Evolutionary conservation across 2,797 vertebrate genomes (phyloP).

Genomic region (Enteromius treurensis): DNA sequence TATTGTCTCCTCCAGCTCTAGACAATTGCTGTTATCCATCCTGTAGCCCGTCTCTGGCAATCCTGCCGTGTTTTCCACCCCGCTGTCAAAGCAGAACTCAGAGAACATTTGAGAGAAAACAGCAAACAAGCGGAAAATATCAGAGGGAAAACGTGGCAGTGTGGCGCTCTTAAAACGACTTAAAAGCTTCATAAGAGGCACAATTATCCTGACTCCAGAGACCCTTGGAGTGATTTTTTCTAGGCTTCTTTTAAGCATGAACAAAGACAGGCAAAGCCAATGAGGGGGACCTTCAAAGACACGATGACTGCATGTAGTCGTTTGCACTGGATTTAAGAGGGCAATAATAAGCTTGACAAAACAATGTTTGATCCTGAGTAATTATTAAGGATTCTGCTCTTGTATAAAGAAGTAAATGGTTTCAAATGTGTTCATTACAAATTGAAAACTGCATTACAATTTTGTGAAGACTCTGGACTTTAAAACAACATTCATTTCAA

Average conservation of each 20-base stretch:
- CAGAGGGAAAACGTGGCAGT: slow-evolving; percentile 30
- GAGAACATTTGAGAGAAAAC: slow-evolving; percentile 24
- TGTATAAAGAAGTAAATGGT: neutral
- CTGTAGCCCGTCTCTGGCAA: slow-evolving; percentile 12
- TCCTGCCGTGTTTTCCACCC: slow-evolving; percentile 23
- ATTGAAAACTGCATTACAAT: neutral
- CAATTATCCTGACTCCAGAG: slow-evolving; percentile 47
- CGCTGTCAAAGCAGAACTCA: neutral
- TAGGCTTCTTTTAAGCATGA: slow-evolving; percentile 17
- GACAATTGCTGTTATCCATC: slow-evolving; percentile 43
- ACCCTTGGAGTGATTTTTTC: slow-evolving; percentile 23
- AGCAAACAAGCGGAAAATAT: slow-evolving; percentile 34
- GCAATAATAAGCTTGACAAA: neutral
- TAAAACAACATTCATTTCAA: neutral
- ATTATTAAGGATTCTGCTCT: slow-evolving; percentile 5
- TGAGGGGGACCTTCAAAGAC: slow-evolving; percentile 27
- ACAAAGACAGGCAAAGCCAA: slow-evolving; percentile 26
- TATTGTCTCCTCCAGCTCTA: slow-evolving; percentile 35
- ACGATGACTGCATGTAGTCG: neutral
- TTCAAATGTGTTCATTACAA: slow-evolving; percentile 4
- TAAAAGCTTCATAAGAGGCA: slow-evolving; percentile 41
- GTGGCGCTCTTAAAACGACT: slow-evolving; percentile 28
- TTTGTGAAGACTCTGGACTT: slow-evolving; percentile 4
- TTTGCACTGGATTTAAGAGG: slow-evolving; percentile 28
- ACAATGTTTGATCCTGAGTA: slow-evolving; percentile 32